Conservation (phyloP, 1,140 invertebrate species). For the Drosophila suzukii region DNA sequence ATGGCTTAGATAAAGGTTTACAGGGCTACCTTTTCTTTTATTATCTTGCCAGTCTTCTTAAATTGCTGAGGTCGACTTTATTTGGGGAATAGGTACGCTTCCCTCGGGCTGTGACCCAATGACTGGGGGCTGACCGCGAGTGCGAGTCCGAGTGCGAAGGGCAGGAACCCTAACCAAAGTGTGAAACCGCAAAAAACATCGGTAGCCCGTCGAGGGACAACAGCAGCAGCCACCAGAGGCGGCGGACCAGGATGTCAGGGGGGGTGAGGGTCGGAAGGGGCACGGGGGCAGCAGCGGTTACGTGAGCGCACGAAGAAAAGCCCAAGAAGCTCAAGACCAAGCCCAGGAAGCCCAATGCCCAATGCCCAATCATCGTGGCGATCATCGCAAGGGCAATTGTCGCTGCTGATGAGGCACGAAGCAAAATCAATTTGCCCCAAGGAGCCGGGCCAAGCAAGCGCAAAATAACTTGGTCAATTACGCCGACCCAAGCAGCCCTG, state of each 20-base stretch:
- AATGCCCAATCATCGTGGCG: slow-evolving; percentile 45
- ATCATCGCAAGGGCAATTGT: slow-evolving; percentile 69
- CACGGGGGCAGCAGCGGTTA: slow-evolving; percentile 37
- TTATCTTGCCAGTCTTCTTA: too few species aligned
- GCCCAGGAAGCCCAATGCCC: slow-evolving; percentile 18
- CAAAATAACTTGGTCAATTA: slow-evolving; percentile 80
- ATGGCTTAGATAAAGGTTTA: too few species aligned
- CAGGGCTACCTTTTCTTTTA: too few species aligned
- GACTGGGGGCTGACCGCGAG: slow-evolving; percentile 39
- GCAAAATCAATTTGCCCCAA: slow-evolving; percentile 77
- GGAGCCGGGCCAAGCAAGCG: slow-evolving; percentile 64
- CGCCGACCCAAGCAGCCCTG: slow-evolving; percentile 8
- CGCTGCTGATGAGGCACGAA: slow-evolving; percentile 81
- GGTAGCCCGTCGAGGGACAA: slow-evolving; percentile 63
- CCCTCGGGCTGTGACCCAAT: slow-evolving; percentile 53
- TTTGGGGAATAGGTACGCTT: slow-evolving; percentile 5
- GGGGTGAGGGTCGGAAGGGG: background rate
- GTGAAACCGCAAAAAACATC: slow-evolving; percentile 84
- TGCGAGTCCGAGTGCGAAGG: slow-evolving; percentile 59
- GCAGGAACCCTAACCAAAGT: slow-evolving; percentile 82
- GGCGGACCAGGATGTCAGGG: slow-evolving; percentile 11
- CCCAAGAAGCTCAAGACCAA: slow-evolving; percentile 16
- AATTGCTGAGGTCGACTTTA: background rate
- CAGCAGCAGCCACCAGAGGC: slow-evolving; percentile 16
- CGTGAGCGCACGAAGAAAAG: slow-evolving; percentile 56